Percentiles rank a stretch among this genome's conserved stretches.
phyloP scores from a whole-genome alignment of 2,113 vertebrate genomes.

The Leptosomus discolor region DNA sequence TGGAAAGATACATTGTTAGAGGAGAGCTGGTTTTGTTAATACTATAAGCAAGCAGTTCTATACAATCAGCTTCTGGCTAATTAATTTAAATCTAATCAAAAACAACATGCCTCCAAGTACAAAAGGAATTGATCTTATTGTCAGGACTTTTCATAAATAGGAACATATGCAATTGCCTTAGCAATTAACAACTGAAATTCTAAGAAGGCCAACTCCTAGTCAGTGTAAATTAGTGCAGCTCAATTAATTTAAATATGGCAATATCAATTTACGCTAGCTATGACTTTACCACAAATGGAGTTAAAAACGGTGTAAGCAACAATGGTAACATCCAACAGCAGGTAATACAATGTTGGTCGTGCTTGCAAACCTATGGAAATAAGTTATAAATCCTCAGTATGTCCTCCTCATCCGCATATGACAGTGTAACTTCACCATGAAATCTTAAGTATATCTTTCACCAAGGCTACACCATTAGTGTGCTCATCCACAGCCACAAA shows the following conservation, averaged over 20 bases:
- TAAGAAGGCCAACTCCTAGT: not conserved
- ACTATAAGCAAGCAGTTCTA: not conserved
- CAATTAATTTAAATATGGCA: not conserved
- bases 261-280: accelerated
- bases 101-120: not conserved
- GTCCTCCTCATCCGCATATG: not conserved
- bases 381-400: not conserved
- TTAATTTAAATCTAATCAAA: conserved; percentile 23
- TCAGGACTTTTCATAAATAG: not conserved
- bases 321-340: not conserved
- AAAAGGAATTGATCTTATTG: not conserved
- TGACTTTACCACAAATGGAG: not conserved
- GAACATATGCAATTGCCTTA: not conserved
- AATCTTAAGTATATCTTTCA: not conserved
- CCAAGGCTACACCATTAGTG: not conserved
- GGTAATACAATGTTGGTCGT: not conserved
- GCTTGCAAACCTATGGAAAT: not conserved
- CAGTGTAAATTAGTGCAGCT: not conserved
- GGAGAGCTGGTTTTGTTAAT: not conserved
- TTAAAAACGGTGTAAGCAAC: not conserved
- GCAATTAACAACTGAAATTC: not conserved
- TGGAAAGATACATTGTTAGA: not conserved
- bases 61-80: not conserved
- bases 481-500: not conserved
- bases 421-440: not conserved